These are phyloP conservation scores for Sminthurinus aureus DNA, from an alignment of 2,888 invertebrate genomes.

Conservation along the genomic window DNA sequence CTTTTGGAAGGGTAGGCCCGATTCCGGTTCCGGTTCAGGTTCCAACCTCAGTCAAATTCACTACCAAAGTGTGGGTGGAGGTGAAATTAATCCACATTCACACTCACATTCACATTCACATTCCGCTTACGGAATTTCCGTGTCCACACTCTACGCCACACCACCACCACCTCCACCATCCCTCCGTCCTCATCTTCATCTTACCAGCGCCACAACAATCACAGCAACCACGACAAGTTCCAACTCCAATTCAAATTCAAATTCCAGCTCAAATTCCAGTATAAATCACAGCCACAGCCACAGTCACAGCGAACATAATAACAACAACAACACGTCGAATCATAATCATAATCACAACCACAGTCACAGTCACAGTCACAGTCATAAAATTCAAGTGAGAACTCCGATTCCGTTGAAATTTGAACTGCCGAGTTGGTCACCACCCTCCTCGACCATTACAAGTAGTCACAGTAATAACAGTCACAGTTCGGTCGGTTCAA, in stretches of 20 bases:
- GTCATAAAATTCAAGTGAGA: slow-evolving; percentile 48
- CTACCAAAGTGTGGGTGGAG: slow-evolving; percentile 33
- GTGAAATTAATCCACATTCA: slow-evolving; percentile 10
- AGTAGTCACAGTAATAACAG: not conserved
- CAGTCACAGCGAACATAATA: no score
- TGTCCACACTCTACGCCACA: no score
- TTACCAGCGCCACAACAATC: no score
- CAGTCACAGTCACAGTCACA: slow-evolving; percentile 11
- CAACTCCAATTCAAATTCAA: no score
- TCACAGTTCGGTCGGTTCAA: not conserved
- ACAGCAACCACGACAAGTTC: no score
- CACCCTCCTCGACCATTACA: slow-evolving; percentile 33
- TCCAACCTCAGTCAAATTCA: slow-evolving; percentile 38
- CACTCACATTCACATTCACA: not conserved
- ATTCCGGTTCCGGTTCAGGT: no score
- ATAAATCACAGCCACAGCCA: no score
- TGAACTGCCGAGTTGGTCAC: slow-evolving; percentile 53
- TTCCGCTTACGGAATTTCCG: no score
- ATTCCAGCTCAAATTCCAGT: no score
- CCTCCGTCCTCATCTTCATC: slow-evolving; percentile 27
- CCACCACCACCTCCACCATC: slow-evolving; percentile 37
- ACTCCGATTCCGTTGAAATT: slow-evolving; percentile 54
- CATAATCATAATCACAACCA: not conserved
- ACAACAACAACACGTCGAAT: not conserved
- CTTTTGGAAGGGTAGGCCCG: slow-evolving; percentile 57